These are phyloP conservation scores for Zaprionus ornatus DNA, from an alignment of 1,140 invertebrate genomes.

Conservation along the genomic window DNA sequence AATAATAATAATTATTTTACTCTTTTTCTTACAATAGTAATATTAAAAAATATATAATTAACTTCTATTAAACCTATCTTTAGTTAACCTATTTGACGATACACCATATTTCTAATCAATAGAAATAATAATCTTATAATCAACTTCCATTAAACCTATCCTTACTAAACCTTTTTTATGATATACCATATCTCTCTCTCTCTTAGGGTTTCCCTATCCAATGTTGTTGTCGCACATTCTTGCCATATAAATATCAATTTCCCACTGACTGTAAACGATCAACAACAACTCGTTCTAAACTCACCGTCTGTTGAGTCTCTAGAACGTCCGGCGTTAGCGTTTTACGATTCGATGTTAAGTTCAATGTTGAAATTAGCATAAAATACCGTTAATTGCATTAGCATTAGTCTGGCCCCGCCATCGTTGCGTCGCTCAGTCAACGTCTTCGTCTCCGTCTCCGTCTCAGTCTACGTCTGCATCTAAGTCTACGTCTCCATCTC, in stretches of 20 bases:
- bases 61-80: too few species aligned
- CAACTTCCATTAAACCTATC: too few species aligned
- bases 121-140: too few species aligned
- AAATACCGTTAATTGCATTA: conserved; percentile 82
- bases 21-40: too few species aligned
- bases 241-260: conserved; percentile 69
- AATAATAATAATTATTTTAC: too few species aligned
- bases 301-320: conserved; percentile 33
- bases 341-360: conserved; percentile 73
- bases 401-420: conserved; percentile 65
- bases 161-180: too few species aligned
- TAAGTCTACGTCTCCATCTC: neutral
- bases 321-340: conserved; percentile 44
- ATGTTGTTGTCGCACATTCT: conserved; percentile 25
- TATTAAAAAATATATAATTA: too few species aligned
- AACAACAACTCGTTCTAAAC: conserved; percentile 34
- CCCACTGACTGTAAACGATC: conserved; percentile 35
- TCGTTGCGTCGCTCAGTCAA: neutral
- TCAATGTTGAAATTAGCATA: conserved; percentile 83
- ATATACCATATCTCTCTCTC: neutral
- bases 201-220: neutral
- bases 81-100: too few species aligned
- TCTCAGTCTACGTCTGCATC: neutral
- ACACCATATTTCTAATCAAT: too few species aligned
- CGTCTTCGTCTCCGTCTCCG: neutral